These are phyloP conservation scores for Cecropterus lyciades DNA, from an alignment of 1,140 invertebrate genomes.

Conservation along the genomic window DNA sequence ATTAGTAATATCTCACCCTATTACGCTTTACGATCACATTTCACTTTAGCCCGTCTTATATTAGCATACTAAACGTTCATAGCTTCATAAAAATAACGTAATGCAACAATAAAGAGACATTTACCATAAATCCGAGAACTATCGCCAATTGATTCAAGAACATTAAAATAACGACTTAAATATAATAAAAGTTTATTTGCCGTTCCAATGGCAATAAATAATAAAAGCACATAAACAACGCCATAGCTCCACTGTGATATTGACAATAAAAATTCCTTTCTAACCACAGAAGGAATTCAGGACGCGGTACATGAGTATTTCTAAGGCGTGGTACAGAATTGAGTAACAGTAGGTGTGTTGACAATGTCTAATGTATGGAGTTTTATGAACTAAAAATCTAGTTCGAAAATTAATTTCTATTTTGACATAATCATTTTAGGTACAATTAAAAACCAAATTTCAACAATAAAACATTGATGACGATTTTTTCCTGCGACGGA, in stretches of 20 bases:
- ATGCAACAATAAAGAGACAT: constrained; percentile 27
- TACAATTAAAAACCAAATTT: no score
- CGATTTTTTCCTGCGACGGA: no score
- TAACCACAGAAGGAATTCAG: constrained; percentile 18
- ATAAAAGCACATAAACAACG: constrained; percentile 42
- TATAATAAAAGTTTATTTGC: constrained; percentile 22
- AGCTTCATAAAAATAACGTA: constrained; percentile 36
- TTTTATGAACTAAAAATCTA: no score
- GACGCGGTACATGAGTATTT: constrained; percentile 15
- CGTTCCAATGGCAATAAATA: constrained; percentile 42
- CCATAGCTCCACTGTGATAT: constrained; percentile 41
- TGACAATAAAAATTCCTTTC: constrained; percentile 52
- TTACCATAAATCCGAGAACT: constrained; percentile 29
- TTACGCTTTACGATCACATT: constrained; percentile 27
- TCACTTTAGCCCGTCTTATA: constrained; percentile 28
- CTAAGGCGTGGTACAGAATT: constrained; percentile 20
- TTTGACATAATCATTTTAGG: no score
- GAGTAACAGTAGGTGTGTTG: constrained; percentile 6
- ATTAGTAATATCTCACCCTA: constrained; percentile 13
- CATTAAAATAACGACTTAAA: constrained; percentile 35
- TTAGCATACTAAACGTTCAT: constrained; percentile 34
- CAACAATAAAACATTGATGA: no score
- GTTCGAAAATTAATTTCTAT: no score
- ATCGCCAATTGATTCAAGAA: constrained; percentile 25
- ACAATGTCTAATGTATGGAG: background rate